Percentiles rank a stretch among this genome's conserved stretches.
Conservation (phyloP, 2,113 vertebrate genomes). For the Platichthys flesus region DNA sequence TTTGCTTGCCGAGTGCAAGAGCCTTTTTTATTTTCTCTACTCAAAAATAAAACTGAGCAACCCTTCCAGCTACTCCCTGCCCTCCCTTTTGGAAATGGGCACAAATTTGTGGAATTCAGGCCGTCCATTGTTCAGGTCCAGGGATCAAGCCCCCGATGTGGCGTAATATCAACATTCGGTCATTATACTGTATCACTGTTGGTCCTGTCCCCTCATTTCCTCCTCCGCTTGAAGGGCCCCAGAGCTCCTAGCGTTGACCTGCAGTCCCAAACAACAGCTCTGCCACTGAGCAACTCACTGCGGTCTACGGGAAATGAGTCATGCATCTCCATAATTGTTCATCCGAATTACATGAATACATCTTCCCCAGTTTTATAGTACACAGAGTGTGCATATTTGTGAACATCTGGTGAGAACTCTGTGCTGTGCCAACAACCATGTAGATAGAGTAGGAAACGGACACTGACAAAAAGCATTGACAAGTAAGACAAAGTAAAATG, state of each 20-base stretch:
- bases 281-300: neutral
- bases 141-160: constrained; percentile 23
- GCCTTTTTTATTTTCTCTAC: constrained; percentile 22
- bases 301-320: neutral
- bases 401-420: neutral
- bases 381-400: neutral
- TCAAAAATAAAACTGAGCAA: constrained; percentile 3
- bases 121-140: constrained; percentile 34
- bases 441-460: neutral
- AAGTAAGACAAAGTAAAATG: neutral
- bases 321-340: neutral
- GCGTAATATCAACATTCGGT: constrained; percentile 30
- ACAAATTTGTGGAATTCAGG: constrained; percentile 33
- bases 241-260: constrained; percentile 24
- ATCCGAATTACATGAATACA: neutral
- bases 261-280: neutral
- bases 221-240: constrained; percentile 8
- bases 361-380: neutral
- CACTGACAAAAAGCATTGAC: neutral
- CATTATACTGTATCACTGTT: constrained; percentile 7
- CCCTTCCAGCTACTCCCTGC: constrained; percentile 1
- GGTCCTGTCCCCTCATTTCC: constrained; percentile 26
- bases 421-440: neutral
- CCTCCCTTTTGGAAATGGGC: constrained; percentile 19
- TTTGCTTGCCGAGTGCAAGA: neutral